Evolutionary conservation across 64 coral and sea anemone species (phyloP).

Genomic region (Hydrozoanthus tunicans): DNA sequence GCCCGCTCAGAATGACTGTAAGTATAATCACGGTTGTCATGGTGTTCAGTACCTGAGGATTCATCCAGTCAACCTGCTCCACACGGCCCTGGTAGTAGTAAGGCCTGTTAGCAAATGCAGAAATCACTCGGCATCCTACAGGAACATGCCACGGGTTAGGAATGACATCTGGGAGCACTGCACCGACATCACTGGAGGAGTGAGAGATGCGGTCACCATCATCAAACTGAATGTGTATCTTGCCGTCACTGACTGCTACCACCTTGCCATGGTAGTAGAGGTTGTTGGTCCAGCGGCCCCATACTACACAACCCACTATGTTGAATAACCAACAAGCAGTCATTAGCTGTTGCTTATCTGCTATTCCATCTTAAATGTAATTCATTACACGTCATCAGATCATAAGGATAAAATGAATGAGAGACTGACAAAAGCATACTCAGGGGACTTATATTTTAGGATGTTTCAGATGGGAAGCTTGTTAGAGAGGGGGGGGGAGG

Average conservation of each 20-base stretch:
- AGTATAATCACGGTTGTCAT: not conserved
- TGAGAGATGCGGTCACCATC: constrained; percentile 56
- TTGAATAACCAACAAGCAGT: not conserved
- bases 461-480: too few species aligned
- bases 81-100: constrained; percentile 69
- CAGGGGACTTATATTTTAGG: too few species aligned
- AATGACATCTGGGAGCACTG: constrained; percentile 10
- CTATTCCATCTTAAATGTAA: too few species aligned
- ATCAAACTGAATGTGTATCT: constrained; percentile 54
- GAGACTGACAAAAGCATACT: too few species aligned
- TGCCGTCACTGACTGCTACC: constrained; percentile 1
- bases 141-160: constrained; percentile 33
- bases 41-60: constrained; percentile 34
- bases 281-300: constrained; percentile 55
- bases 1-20: not conserved
- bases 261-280: constrained; percentile 42
- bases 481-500: too few species aligned
- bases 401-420: too few species aligned
- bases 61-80: constrained; percentile 40
- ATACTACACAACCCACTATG: constrained; percentile 26
- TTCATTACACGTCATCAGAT: too few species aligned
- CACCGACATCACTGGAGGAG: not conserved
- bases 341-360: too few species aligned
- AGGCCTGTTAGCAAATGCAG: constrained; percentile 21
- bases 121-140: constrained; percentile 57